Evolutionary conservation across 2,888 invertebrate species (phyloP), one percentile per base, ranked within the genome.

Genomic region (Leptogaster cylindrica): DNA sequence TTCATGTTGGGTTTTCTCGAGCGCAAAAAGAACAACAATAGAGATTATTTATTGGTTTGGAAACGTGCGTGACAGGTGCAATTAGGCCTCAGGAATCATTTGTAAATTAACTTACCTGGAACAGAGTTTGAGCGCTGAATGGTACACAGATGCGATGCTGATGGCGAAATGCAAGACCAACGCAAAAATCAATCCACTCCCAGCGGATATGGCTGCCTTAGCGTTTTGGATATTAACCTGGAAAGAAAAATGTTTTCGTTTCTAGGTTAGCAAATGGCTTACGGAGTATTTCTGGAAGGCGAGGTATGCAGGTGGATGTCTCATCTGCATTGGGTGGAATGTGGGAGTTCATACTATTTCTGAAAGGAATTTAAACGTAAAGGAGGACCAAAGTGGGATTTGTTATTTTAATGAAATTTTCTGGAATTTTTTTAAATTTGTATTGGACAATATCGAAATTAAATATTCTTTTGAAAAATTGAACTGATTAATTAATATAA

Each of bases 91-190:
- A 8, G 33, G n/a, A 33, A n/a, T 8, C 33, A 10, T 33, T n/a
- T 33, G 1, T 10, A 33, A n/a, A 8, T 10, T 33, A n/a, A 52
- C 75, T 79, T 71, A 81, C 81, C 78, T 79, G 67, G 77, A 76
- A 70, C 79, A 81, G 23, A 79, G 75, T 71, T 78, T 77, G 41
- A 78, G 71, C 20, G 80, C 79, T 61, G 79, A 78, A 58, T 79
- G 76, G 69, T 80, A 81, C 12, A 81, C 81, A 0, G 81, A 81
- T 20, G 78, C 75, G 58, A 81, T 76, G 72, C 80, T 81, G 14
- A 80, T 76, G 27, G 79, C 74, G 52, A 80, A 77, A 71, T 81
- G 81, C 50, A 81, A 68, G 69, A 77, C 76, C 8, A 81, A 73
- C 3, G 78, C 73, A 65, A 81, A 78, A 58, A 80, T 76, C 61